Conservation (phyloP, 2,888 invertebrate genomes). For the Hybos culiciformis region DNA sequence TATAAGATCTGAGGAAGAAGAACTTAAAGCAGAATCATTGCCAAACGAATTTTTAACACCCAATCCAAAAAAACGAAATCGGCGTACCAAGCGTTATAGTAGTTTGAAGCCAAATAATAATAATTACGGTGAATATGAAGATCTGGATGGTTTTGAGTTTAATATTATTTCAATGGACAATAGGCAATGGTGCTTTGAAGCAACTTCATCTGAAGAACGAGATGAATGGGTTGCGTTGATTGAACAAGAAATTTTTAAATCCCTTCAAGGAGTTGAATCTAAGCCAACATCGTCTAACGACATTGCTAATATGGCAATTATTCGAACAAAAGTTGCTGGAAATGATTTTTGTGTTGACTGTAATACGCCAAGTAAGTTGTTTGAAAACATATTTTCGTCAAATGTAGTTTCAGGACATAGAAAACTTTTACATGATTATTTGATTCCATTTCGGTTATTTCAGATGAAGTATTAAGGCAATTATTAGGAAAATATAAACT, state of each 20-base stretch:
- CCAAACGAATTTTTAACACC: constrained; percentile 53
- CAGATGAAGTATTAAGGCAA: no score
- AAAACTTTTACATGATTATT: no score
- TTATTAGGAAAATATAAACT: no score
- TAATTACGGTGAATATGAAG: constrained; percentile 64
- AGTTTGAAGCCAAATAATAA: no score
- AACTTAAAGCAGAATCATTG: constrained; percentile 49
- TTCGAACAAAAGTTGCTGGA: constrained; percentile 54
- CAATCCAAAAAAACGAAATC: constrained; percentile 75
- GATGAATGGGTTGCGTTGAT: constrained; percentile 95
- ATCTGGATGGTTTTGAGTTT: constrained; percentile 80
- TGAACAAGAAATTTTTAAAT: constrained; percentile 87
- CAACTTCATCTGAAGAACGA: constrained; percentile 72
- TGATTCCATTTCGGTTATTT: no score
- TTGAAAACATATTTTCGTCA: constrained; percentile 4
- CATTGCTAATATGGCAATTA: constrained; percentile 52
- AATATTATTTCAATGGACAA: constrained; percentile 90
- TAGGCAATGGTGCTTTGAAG: constrained; percentile 97
- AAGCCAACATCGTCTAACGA: constrained; percentile 37
- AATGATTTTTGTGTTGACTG: constrained; percentile 91
- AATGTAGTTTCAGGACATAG: constrained; percentile 5
- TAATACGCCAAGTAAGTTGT: constrained; percentile 62
- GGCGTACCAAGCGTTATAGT: constrained; percentile 76
- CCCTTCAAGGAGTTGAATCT: constrained; percentile 65
- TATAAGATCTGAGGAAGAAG: constrained; percentile 43